Evolutionary conservation across 2,113 vertebrate species (phyloP).

Genomic region (Reinhardtius hippoglossoides): DNA sequence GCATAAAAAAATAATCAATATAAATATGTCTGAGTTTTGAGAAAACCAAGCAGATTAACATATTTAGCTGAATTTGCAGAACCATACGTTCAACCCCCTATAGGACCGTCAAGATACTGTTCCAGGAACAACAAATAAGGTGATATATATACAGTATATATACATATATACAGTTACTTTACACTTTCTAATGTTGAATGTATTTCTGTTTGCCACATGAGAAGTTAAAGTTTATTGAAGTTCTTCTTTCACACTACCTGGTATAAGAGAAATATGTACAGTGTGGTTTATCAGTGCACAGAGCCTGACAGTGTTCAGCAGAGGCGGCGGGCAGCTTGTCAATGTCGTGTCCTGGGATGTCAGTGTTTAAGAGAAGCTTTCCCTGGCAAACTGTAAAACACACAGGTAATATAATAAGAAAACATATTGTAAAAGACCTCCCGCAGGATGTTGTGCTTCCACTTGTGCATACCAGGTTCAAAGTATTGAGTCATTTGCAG

Average conservation of each 20-base stretch:
- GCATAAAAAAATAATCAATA: background rate
- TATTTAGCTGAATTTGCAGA: too few relatives aligned
- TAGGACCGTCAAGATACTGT: too few relatives aligned
- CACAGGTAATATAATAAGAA: background rate
- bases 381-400: slow-evolving; percentile 46
- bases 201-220: background rate
- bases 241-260: slow-evolving; percentile 26
- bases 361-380: slow-evolving; percentile 40
- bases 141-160: too few relatives aligned
- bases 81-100: too few relatives aligned
- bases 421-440: background rate
- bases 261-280: slow-evolving; percentile 70
- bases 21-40: background rate
- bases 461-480: slow-evolving; percentile 19
- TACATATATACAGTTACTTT: too few relatives aligned
- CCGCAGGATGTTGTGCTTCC: background rate
- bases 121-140: too few relatives aligned
- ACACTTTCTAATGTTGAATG: too few relatives aligned
- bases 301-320: slow-evolving; percentile 60
- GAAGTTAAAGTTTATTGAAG: background rate
- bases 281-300: slow-evolving; percentile 65
- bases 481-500: background rate
- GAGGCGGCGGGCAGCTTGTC: slow-evolving; percentile 19
- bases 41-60: too few relatives aligned
- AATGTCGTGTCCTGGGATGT: slow-evolving; percentile 25